These are phyloP conservation scores for Taenaris catops DNA, from an alignment of 2,888 invertebrate genomes.

Conservation along the genomic window DNA sequence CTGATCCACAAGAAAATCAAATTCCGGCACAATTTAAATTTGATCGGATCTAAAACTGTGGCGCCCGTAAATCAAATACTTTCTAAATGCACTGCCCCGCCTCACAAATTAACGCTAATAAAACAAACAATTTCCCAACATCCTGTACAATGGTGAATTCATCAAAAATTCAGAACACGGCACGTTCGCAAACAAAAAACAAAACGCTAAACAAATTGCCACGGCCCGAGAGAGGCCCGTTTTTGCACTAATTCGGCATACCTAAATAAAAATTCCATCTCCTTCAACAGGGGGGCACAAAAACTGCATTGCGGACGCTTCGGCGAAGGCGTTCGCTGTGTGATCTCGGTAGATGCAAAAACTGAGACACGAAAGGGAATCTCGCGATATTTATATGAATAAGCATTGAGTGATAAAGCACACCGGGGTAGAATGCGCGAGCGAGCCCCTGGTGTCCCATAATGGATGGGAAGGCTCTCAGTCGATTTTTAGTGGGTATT, in stretches of 20 bases:
- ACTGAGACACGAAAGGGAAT: conserved; percentile 44
- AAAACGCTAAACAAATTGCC: conserved; percentile 78
- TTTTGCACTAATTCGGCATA: conserved; percentile 80
- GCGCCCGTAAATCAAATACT: too few species aligned
- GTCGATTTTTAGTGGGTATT: too few species aligned
- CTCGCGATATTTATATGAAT: conserved; percentile 33
- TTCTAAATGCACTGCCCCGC: too few species aligned
- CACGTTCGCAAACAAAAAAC: conserved; percentile 60
- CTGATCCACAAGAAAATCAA: too few species aligned
- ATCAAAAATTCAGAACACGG: conserved; percentile 61
- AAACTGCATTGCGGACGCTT: conserved; percentile 50
- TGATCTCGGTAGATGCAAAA: conserved; percentile 40
- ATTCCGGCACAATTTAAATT: too few species aligned
- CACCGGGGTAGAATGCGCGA: too few species aligned
- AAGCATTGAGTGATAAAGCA: too few species aligned
- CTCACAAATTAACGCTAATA: too few species aligned
- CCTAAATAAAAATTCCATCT: conserved; percentile 78
- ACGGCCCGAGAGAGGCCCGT: conserved; percentile 50
- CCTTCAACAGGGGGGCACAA: conserved; percentile 56
- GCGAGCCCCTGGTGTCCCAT: too few species aligned
- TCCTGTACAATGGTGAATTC: conserved; percentile 39
- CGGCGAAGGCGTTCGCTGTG: conserved; percentile 43
- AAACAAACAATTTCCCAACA: conserved; percentile 29
- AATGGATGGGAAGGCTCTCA: too few species aligned
- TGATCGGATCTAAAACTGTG: too few species aligned